These are phyloP conservation scores for Drosophila orosa DNA, from an alignment of 1,140 invertebrate genomes.

Conservation along the genomic window DNA sequence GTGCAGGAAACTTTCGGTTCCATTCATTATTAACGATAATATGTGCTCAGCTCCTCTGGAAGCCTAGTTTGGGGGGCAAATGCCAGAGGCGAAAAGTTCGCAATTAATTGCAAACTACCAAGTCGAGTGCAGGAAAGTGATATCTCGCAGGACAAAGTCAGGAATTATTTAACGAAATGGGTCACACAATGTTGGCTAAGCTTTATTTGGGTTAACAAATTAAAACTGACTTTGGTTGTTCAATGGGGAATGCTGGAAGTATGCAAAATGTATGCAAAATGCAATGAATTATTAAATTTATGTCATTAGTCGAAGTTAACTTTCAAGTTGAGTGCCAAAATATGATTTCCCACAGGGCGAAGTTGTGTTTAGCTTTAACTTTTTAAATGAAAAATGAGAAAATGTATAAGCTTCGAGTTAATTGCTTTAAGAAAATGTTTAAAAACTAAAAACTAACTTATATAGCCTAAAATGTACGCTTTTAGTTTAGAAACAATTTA, in stretches of 20 bases:
- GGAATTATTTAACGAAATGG: conserved; percentile 5
- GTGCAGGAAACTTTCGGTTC: conserved; percentile 50
- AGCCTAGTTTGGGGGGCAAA: conserved; percentile 22
- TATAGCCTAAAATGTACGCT: not conserved
- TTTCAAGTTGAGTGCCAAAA: conserved; percentile 1
- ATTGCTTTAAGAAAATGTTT: not conserved
- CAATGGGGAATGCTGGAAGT: not conserved
- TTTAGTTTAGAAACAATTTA: not conserved
- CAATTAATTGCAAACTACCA: conserved; percentile 49
- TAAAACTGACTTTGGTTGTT: not conserved
- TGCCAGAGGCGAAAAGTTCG: conserved; percentile 34
- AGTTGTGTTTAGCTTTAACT: not conserved
- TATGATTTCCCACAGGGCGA: conserved; percentile 7
- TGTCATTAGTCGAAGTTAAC: conserved; percentile 2
- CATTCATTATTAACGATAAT: conserved; percentile 68
- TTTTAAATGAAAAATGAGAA: not conserved
- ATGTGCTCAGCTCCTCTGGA: conserved; percentile 14
- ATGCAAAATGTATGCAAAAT: conserved; percentile 1
- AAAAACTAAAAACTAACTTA: not conserved
- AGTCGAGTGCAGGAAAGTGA: conserved; percentile 14
- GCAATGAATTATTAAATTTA: conserved; percentile 13
- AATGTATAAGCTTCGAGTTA: not conserved
- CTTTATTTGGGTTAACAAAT: conserved; percentile 8
- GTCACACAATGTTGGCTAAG: conserved; percentile 8
- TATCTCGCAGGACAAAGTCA: conserved; percentile 2